phyloP scores from a whole-genome alignment of 2,888 invertebrate genomes.

The Luperina nickerlii region DNA sequence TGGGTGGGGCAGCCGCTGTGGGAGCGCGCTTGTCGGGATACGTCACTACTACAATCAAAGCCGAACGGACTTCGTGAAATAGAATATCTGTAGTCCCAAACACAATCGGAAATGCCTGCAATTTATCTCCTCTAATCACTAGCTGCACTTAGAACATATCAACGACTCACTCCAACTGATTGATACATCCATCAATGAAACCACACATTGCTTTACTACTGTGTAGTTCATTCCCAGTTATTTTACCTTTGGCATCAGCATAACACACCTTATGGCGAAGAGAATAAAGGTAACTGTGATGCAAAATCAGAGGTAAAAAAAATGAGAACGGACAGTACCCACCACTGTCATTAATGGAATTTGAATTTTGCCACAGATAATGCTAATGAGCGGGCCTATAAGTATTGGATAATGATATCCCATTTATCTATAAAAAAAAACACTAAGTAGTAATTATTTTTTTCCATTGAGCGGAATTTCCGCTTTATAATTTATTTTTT shows the following conservation, averaged over 20 bases:
- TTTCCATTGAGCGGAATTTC: background rate
- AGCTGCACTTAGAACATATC: constrained; percentile 6
- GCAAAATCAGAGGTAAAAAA: background rate
- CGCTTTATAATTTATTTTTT: background rate
- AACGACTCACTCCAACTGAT: constrained; percentile 17
- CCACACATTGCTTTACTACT: constrained; percentile 13
- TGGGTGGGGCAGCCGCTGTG: too few species aligned
- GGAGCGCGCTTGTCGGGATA: too few species aligned
- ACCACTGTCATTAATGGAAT: constrained; percentile 21
- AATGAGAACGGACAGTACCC: background rate
- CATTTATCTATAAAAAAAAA: background rate
- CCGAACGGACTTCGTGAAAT: too few species aligned
- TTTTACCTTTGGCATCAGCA: background rate
- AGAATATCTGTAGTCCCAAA: too few species aligned
- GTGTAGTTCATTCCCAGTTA: background rate
- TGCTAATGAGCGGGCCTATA: background rate
- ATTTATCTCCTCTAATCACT: background rate
- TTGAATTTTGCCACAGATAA: constrained; percentile 14
- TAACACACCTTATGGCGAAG: background rate
- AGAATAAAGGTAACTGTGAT: background rate
- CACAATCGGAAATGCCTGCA: background rate
- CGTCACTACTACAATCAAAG: too few species aligned
- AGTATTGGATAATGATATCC: background rate
- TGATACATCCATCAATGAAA: constrained; percentile 28
- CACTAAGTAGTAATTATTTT: constrained; percentile 10